Evolutionary conservation across 92 coral and sea anemone species (phyloP), one percentile per base, ranked within the genome.

Genomic region (Isaurus tuberculatus): DNA sequence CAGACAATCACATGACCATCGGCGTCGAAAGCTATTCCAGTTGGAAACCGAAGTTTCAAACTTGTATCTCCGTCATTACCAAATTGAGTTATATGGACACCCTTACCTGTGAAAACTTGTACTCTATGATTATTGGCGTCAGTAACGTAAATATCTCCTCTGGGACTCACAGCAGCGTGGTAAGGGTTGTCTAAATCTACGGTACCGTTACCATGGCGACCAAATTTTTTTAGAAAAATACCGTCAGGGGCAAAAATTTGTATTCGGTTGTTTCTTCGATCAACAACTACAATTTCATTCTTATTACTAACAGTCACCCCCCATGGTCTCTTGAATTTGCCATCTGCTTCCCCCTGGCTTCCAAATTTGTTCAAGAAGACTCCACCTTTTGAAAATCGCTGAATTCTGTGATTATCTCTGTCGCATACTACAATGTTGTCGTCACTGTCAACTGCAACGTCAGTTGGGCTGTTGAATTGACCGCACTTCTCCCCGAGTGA

Each of bases 1-100:
- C 97, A 92, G 1, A 97, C 98, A 13, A 97, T 88, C 93, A 97
- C 94, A 91, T 92, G 94, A 89, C 92, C 92, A 34, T 97, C 93
- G 72, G 75, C 79, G 83, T 94, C 97, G 75, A 91, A 88, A n/a
- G 99, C 90, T 60, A 97, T 94, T 30, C 99, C 99, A 37, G 99
- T 94, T 28, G 99, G 99, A 84, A 90, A 93, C 84, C 90, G 95
- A 51, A 97, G 95, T 83, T 87, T 84, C 70, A 91, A 73, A 19
- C 89, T 90, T 4, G 82, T 68, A 0, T 64, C 65, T 13, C 66
- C 48, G 60, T 77, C 87, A 22, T 83, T 84, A 20, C 98, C 96
- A 79, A 97, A 89, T 48, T 92, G 87, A n/a, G 83, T 83, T 75
- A 92, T 68, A 72, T 94, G 90, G 42, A 84, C 88, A 3, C 98